phyloP scores from a whole-genome alignment of 2,888 invertebrate species.

The Eristalis pertinax region DNA sequence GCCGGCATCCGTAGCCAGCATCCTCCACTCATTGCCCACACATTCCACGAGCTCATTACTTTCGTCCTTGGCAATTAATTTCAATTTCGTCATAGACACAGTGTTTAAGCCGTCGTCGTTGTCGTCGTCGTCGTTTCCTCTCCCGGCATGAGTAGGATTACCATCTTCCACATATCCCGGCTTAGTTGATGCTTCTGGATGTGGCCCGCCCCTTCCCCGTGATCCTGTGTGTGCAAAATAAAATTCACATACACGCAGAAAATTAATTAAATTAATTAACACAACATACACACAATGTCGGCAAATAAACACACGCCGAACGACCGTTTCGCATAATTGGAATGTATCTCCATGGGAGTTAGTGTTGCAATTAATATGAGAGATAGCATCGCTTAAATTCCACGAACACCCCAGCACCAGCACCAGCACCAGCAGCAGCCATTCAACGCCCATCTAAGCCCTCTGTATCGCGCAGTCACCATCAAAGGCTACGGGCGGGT shows the following conservation, averaged over 20 bases:
- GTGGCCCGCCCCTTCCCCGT: background rate
- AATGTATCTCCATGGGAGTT: conserved; percentile 61
- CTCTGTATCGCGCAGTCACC: background rate
- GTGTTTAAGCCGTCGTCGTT: background rate
- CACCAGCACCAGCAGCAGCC: too few species aligned
- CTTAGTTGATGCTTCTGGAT: background rate
- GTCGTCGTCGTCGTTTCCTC: background rate
- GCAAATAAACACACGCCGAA: conserved; percentile 62
- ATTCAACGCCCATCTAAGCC: background rate
- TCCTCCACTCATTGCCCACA: background rate
- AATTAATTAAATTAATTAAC: conserved; percentile 66
- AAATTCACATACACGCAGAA: conserved; percentile 39
- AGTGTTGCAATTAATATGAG: conserved; percentile 65
- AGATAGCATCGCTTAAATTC: conserved; percentile 62
- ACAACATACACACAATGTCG: conserved; percentile 49
- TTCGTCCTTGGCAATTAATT: background rate
- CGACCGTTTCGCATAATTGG: conserved; percentile 60
- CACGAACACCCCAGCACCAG: background rate
- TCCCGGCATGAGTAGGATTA: conserved; percentile 16
- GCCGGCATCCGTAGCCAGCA: too few species aligned
- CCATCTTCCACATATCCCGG: conserved; percentile 12
- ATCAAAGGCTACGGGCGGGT: background rate
- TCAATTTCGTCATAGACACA: background rate
- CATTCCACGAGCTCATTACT: background rate
- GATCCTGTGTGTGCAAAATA: conserved; percentile 32